Base-by-base conservation (phyloP, 2,888 invertebrate genomes). In the Hypolimnas misippus region DNA sequence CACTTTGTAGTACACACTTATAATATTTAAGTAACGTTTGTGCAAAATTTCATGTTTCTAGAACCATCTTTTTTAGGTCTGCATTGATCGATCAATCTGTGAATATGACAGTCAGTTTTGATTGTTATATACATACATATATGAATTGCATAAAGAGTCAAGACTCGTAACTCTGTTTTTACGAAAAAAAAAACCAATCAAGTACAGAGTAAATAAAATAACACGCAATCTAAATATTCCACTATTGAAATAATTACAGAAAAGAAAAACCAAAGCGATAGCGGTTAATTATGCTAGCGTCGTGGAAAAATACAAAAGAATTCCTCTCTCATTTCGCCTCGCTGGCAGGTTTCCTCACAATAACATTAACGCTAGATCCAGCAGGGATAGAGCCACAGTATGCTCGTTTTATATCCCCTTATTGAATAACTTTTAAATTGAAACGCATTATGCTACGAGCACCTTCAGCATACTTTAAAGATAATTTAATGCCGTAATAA, bases 271-370 rank as follows among this genome's bases (percentile, higher is more conserved):
- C 31, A 33, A 33, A 16, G 8, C n/a, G 44, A 60, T n/a, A 46
- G 46, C 53, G 19, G 40, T 40, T 42, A 62, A 62, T 62, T 62
- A 57, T 53, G 52, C 57, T 31, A 16, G 31, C 14, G 42, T 7
- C 17, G 16, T 42, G 33, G 57, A 12, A 53, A 53, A 40, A 52
- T 55, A 55, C 42, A 46, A 35, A 35, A 53, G 35, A 53, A 29
- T 16, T 16, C 17, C 33, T 49, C 3, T 57, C 35, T 52, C 35
- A 46, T n/a, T n/a, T n/a, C n/a, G n/a, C n/a, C n/a, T n/a, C n/a
- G n/a, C n/a, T n/a, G 46, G 53, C 5, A 46, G 10, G 3, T 19
- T 10, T 21, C 14, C 21, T n/a, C 31, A 10, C 25, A 62, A 56
- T 44, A 51, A 57, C 44, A 62, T 62, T 62, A 57, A 33, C 44